Conservation (phyloP, 2,888 invertebrate genomes). For the Rhagonycha fulva region DNA sequence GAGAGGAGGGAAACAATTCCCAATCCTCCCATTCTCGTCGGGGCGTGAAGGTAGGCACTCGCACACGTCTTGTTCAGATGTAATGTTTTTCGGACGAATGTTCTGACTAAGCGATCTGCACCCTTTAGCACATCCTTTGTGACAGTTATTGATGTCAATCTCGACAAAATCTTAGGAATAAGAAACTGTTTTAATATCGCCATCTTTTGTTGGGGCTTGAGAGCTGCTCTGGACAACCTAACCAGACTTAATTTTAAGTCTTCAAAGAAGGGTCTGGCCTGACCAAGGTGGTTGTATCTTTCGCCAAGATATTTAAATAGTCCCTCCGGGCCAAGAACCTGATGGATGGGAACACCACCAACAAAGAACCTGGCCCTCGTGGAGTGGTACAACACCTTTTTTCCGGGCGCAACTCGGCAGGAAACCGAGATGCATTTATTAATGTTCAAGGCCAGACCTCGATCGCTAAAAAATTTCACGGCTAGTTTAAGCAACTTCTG, state of each 20-base stretch:
- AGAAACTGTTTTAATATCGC: slow-evolving; percentile 4
- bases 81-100: too few relatives aligned
- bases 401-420: neutral
- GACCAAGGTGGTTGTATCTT: slow-evolving; percentile 7
- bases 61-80: too few relatives aligned
- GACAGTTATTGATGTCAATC: too few relatives aligned
- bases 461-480: too few relatives aligned
- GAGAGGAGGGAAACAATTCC: too few relatives aligned
- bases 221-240: neutral
- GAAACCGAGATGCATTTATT: neutral
- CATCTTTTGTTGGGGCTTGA: slow-evolving; percentile 18
- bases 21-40: too few relatives aligned
- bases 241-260: neutral
- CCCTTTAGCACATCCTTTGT: too few relatives aligned
- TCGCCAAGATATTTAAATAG: slow-evolving; percentile 14
- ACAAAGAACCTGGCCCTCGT: neutral
- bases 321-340: neutral
- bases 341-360: neutral
- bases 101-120: too few relatives aligned
- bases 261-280: neutral
- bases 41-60: slow-evolving; percentile 4
- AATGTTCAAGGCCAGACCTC: neutral
- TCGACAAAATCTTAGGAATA: neutral
- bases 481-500: too few relatives aligned
- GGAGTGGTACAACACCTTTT: neutral